Percentiles rank a stretch among this genome's conserved stretches.
Evolutionary conservation across 2,888 invertebrate species (phyloP).

Genomic region (Sympetrum striolatum): DNA sequence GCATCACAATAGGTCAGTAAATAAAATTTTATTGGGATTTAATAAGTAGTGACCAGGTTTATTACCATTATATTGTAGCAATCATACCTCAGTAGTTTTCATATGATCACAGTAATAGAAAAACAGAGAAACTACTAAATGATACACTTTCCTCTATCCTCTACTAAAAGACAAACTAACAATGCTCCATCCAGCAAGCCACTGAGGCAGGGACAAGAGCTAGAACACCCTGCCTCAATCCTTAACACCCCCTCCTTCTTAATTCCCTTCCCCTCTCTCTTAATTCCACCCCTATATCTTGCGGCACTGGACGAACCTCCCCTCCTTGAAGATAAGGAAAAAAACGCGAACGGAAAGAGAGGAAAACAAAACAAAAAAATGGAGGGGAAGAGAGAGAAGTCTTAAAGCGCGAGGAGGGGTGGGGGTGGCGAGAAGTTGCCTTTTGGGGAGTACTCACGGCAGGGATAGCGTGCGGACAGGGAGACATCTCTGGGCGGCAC

Average conservation of each 20-base stretch:
- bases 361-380: no score
- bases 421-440: neutral
- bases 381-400: neutral
- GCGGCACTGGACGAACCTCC: neutral
- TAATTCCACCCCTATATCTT: neutral
- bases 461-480: conserved; percentile 7
- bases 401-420: neutral
- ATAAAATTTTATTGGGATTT: no score
- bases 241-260: neutral
- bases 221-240: neutral
- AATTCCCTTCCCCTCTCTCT: neutral
- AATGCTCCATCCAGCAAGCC: neutral
- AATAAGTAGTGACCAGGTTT: no score
- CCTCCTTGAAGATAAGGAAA: neutral
- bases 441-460: neutral
- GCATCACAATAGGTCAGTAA: no score
- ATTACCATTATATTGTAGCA: no score
- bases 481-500: conserved; percentile 34
- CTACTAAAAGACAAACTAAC: neutral
- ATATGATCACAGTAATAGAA: no score
- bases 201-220: neutral
- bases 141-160: neutral
- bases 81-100: no score
- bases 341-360: no score
- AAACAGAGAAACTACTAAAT: no score